Evolutionary conservation across 2,888 invertebrate genomes (phyloP).

Genomic region (Coelinius sp.): DNA sequence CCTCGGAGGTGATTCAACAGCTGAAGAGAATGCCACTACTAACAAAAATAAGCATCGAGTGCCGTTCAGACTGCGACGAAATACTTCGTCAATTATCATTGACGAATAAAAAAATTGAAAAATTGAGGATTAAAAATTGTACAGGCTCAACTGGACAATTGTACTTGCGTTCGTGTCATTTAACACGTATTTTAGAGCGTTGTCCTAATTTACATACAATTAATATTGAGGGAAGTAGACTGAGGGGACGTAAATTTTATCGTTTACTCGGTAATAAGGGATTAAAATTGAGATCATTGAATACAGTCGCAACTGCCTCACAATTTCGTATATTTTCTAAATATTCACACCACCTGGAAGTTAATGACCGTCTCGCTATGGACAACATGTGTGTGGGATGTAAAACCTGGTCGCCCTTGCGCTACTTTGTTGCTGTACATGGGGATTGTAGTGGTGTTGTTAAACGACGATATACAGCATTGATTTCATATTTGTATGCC

Average conservation of each 20-base stretch:
- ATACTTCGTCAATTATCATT: slow-evolving; percentile 59
- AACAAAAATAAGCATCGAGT: slow-evolving; percentile 51
- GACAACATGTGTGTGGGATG: slow-evolving; percentile 44
- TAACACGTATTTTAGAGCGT: slow-evolving; percentile 58
- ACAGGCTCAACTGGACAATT: slow-evolving; percentile 55
- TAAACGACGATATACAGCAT: slow-evolving; percentile 39
- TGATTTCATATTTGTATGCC: slow-evolving; percentile 52
- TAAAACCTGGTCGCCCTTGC: slow-evolving; percentile 53
- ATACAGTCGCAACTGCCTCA: slow-evolving; percentile 46
- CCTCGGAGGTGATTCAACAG: slow-evolving; percentile 53
- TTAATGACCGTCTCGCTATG: slow-evolving; percentile 49
- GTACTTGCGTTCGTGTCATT: slow-evolving; percentile 53
- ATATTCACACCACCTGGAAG: slow-evolving; percentile 51
- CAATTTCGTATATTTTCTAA: slow-evolving; percentile 56
- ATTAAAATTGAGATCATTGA: slow-evolving; percentile 48
- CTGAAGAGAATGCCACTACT: slow-evolving; percentile 59
- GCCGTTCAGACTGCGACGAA: slow-evolving; percentile 56
- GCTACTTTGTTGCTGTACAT: slow-evolving; percentile 49
- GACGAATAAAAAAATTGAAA: slow-evolving; percentile 58
- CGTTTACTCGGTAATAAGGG: slow-evolving; percentile 54
- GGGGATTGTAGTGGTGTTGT: slow-evolving; percentile 34
- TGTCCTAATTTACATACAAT: slow-evolving; percentile 59
- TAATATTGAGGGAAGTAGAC: slow-evolving; percentile 52
- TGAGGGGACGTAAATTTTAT: slow-evolving; percentile 60
- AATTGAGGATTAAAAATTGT: slow-evolving; percentile 53